Conservation (phyloP, 2,113 vertebrate genomes). For the Limnothrissa miodon region DNA sequence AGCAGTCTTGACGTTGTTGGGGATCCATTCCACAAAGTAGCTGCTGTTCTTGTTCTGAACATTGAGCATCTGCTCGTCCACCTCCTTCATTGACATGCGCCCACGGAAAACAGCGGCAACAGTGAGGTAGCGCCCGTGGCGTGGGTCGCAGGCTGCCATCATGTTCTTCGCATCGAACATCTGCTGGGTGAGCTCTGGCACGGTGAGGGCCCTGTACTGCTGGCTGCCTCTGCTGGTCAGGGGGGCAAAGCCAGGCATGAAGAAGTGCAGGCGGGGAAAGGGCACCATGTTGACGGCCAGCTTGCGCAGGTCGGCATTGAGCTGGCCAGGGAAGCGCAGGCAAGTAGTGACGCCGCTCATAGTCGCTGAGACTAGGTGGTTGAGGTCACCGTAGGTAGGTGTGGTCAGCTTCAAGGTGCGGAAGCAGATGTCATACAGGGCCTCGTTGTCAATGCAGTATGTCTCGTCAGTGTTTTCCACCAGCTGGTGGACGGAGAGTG, state of each 20-base stretch:
- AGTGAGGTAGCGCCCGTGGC: slow-evolving; percentile 76
- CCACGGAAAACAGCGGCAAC: slow-evolving; percentile 76
- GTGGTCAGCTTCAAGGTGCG: slow-evolving; percentile 79
- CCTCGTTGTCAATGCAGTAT: slow-evolving; percentile 80
- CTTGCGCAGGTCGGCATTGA: slow-evolving; percentile 77
- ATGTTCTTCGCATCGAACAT: slow-evolving; percentile 93
- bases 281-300: slow-evolving; percentile 81
- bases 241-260: slow-evolving; percentile 79
- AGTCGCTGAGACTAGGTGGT: slow-evolving; percentile 78
- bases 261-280: slow-evolving; percentile 79
- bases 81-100: slow-evolving; percentile 81
- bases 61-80: slow-evolving; percentile 79
- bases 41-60: slow-evolving; percentile 97
- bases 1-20: slow-evolving; percentile 93
- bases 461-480: slow-evolving; percentile 81
- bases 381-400: slow-evolving; percentile 78
- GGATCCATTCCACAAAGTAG: slow-evolving; percentile 98
- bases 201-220: slow-evolving; percentile 60
- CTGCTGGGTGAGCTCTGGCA: slow-evolving; percentile 81
- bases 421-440: slow-evolving; percentile 80
- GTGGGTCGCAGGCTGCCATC: slow-evolving; percentile 82
- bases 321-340: slow-evolving; percentile 78
- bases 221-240: slow-evolving; percentile 79
- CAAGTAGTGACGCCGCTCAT: slow-evolving; percentile 81
- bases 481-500: slow-evolving; percentile 78